phyloP scores from a whole-genome alignment of 64 coral and sea anemone genomes.

The Porites lutea region DNA sequence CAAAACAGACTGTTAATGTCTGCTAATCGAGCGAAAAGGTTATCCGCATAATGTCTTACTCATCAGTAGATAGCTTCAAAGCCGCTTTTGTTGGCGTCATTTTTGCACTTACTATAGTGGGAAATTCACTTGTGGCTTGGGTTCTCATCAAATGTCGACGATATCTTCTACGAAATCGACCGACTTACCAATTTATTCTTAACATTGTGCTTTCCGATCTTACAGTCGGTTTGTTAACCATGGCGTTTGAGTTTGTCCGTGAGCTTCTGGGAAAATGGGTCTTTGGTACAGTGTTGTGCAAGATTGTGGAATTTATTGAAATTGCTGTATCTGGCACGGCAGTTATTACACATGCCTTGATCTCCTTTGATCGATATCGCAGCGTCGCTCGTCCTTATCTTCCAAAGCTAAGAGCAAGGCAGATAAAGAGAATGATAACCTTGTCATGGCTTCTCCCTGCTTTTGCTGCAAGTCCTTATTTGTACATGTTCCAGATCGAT shows the following conservation, averaged over 20 bases:
- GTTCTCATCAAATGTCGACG: neutral
- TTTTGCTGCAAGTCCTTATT: constrained; percentile 31
- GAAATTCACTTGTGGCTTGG: neutral
- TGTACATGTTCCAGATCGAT: constrained; percentile 13
- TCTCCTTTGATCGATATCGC: constrained; percentile 52
- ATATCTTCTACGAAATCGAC: constrained; percentile 20
- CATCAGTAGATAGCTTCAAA: neutral
- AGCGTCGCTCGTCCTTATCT: constrained; percentile 48
- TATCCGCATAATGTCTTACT: neutral
- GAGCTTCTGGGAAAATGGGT: constrained; percentile 40
- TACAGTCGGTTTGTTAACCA: constrained; percentile 30
- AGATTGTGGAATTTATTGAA: constrained; percentile 47
- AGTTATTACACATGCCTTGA: constrained; percentile 48
- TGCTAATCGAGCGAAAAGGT: too few relatives aligned
- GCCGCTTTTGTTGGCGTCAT: neutral
- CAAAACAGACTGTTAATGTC: too few relatives aligned
- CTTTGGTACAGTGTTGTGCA: constrained; percentile 24
- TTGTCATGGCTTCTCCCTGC: constrained; percentile 42
- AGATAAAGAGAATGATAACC: constrained; percentile 21
- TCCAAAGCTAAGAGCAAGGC: constrained; percentile 28
- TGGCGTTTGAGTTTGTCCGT: constrained; percentile 44
- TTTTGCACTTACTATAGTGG: neutral
- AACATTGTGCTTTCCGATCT: constrained; percentile 61
- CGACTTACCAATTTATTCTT: constrained; percentile 51
- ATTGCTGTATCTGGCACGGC: constrained; percentile 49